Evolutionary conservation across 53 echinoderm and acorn worm genomes (phyloP), one percentile per base, ranked within the genome.

Genomic region (Patiria pectinifera): DNA sequence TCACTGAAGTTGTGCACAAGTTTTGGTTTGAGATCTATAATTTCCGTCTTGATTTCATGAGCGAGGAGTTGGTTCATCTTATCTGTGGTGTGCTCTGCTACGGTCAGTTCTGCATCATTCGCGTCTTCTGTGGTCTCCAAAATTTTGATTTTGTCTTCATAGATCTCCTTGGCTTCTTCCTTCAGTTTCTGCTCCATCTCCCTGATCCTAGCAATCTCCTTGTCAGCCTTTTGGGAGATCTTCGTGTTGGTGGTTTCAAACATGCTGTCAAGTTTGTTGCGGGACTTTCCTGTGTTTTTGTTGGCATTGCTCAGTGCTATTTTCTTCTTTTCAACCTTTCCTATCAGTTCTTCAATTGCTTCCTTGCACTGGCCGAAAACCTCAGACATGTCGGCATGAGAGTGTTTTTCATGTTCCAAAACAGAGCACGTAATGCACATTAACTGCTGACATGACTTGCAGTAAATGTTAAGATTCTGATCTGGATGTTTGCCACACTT

Each of bases 391-490:
- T 47, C 66, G 46, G 60, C 46, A 43, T 21, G 69, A 45, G 83
- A 83, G 26, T 83, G 83, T 62, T 48, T 70, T 60, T 35, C 62
- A n/a, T 83, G 83, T 45, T 83, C 14, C 62, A 1, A 23, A 14
- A 43, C 44, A 25, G 43, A 62, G 43, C 91, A 91, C 21, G 71
- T 91, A 10, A 49, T 26, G 43, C 91, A 91, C 11, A 72, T 71
- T 21, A 91, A 72, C 91, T 83, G 71, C 49, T 91, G 71, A 44
- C 91, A 91, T 3, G 84, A 84, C 19, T 59, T 45, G 62, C 92
- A 92, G 69, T 92, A 92, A 62, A 92, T 84, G 59, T 76, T 92
- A 4, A 77, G 84, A 61, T 49, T 78, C 85, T 92, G 76, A 77
- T 85, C 85, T 10, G 75, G 76, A 62, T 92, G 92, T 62, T 85